A percentile compares a stretch with the other conserved stretches of the same genome.
phyloP scores from a whole-genome alignment of 2,113 vertebrate species.

The Acinonyx jubatus region DNA sequence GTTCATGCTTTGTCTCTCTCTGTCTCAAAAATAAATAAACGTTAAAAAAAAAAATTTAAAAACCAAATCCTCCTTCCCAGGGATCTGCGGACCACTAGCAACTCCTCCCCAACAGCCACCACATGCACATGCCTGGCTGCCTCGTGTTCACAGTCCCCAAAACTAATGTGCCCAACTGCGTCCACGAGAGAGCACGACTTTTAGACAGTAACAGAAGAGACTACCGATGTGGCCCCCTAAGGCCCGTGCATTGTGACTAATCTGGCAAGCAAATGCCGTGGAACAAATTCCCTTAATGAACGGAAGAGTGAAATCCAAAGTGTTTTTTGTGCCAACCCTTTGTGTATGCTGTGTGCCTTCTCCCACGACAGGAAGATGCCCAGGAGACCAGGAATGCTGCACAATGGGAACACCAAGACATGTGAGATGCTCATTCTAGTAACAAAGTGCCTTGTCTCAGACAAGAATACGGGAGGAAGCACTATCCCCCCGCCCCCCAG shows the following conservation, averaged over 20 bases:
- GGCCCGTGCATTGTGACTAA: not conserved
- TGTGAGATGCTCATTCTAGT: not conserved
- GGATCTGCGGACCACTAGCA: not conserved
- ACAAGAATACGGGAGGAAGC: not conserved
- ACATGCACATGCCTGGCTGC: not conserved
- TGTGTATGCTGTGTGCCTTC: not conserved
- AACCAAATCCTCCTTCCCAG: not conserved
- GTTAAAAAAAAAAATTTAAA: too few species aligned
- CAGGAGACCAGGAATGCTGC: not conserved
- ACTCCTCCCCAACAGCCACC: not conserved
- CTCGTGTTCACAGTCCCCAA: not conserved
- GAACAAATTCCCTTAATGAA: constrained; percentile 43
- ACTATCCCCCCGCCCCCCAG: not conserved
- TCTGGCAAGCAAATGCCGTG: not conserved
- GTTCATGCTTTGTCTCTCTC: too few species aligned
- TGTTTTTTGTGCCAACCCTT: not conserved
- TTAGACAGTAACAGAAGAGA: constrained; percentile 21
- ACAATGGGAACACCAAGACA: not conserved
- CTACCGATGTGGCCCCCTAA: not conserved
- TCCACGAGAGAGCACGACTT: not conserved
- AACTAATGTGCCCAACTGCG: not conserved
- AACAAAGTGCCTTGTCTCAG: constrained; percentile 1
- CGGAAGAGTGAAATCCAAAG: not conserved
- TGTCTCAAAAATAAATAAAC: too few species aligned
- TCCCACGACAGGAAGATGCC: not conserved